Evolutionary conservation across 2,888 invertebrate species (phyloP).

Genomic region (Drosophila kambysellisi): DNA sequence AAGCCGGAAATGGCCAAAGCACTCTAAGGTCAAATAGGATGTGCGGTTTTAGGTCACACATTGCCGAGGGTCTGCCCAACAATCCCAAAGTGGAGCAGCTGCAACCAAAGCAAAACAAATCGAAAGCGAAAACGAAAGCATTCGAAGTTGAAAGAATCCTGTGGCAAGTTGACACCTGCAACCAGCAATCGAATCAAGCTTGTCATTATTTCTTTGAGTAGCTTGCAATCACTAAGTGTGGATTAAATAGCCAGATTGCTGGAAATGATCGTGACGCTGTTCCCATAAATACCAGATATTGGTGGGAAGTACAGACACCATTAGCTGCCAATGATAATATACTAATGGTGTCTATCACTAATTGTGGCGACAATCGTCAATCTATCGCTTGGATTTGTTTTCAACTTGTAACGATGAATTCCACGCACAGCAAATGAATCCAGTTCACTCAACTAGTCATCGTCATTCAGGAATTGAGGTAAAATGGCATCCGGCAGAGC

Average conservation of each 20-base stretch:
- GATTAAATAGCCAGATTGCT: not conserved
- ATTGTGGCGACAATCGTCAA: not conserved
- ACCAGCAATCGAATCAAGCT: not conserved
- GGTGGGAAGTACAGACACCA: too few species aligned
- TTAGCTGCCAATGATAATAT: not conserved
- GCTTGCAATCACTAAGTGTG: not conserved
- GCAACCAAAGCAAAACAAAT: not conserved
- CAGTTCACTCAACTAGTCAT: not conserved
- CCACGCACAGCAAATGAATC: not conserved
- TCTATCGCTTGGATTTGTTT: not conserved
- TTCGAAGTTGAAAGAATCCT: not conserved
- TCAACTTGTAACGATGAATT: not conserved
- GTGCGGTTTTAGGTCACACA: not conserved
- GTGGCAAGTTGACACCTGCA: not conserved
- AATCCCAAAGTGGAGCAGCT: not conserved
- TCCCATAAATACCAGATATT: too few species aligned
- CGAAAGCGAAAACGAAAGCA: not conserved
- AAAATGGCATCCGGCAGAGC: not conserved
- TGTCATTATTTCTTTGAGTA: constrained; percentile 2
- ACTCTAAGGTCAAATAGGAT: not conserved
- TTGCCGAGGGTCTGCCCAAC: not conserved
- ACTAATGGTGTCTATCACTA: not conserved
- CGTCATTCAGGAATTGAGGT: not conserved
- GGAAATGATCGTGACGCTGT: constrained; percentile 8
- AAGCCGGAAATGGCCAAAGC: not conserved